phyloP scores from a whole-genome alignment of 2,113 vertebrate genomes.

The Heterotilapia buettikoferi region DNA sequence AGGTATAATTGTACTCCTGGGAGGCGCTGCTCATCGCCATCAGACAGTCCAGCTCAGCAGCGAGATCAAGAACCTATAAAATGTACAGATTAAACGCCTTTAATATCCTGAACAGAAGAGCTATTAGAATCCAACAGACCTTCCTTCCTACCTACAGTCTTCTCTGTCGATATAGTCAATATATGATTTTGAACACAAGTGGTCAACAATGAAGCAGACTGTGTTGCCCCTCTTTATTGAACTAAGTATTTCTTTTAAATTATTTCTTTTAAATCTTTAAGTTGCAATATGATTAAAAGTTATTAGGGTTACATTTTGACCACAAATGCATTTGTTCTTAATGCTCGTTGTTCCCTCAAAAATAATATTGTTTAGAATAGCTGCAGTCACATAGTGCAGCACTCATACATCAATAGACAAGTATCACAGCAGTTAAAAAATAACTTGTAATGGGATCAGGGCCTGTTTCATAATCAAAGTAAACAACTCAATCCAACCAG shows the following conservation, averaged over 20 bases:
- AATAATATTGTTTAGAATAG: background rate
- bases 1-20: conserved; percentile 84
- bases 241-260: background rate
- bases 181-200: background rate
- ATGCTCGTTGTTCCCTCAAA: background rate
- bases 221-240: background rate
- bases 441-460: background rate
- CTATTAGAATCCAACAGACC: background rate
- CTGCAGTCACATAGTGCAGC: background rate
- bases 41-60: conserved; percentile 88
- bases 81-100: background rate
- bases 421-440: background rate
- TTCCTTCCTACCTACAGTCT: background rate
- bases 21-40: conserved; percentile 85
- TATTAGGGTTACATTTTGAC: background rate
- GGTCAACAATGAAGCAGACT: background rate
- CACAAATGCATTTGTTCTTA: background rate
- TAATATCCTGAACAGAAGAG: background rate
- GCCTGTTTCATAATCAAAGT: background rate
- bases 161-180: background rate
- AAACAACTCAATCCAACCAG: background rate
- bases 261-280: background rate
- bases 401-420: background rate
- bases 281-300: background rate
- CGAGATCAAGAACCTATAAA: conserved; percentile 77